phyloP scores from a whole-genome alignment of 92 coral and sea anemone genomes.

The Porites divaricata region DNA sequence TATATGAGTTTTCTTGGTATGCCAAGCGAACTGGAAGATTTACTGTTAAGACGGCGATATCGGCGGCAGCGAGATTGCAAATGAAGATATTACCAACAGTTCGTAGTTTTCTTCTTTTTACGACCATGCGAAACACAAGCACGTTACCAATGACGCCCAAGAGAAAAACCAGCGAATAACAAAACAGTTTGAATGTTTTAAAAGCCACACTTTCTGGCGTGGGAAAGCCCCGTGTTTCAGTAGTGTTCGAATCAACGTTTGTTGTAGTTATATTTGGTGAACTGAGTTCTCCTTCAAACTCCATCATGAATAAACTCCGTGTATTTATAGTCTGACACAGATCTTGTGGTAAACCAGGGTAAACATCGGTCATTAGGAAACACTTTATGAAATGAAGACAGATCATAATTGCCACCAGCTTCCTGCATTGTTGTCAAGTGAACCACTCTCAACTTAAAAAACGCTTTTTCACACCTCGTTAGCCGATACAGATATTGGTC shows the following conservation, averaged over 20 bases:
- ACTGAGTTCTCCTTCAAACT: neutral
- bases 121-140: conserved; percentile 81
- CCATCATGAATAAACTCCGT: neutral
- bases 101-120: conserved; percentile 73
- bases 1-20: conserved; percentile 88
- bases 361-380: too few species aligned
- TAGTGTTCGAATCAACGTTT: neutral
- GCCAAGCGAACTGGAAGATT: conserved; percentile 91
- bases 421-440: neutral
- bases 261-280: neutral
- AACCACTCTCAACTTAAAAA: neutral
- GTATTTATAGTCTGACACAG: neutral
- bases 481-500: neutral
- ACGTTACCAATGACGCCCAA: conserved; percentile 83
- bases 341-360: neutral
- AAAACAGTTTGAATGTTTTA: conserved; percentile 74
- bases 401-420: neutral
- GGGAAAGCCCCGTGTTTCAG: conserved; percentile 7
- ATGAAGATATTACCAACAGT: conserved; percentile 84
- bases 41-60: conserved; percentile 81
- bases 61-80: conserved; percentile 92
- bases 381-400: neutral
- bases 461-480: neutral
- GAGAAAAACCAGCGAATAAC: conserved; percentile 76
- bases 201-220: conserved; percentile 67